A percentile compares a stretch with the other conserved stretches of the same genome.
These are phyloP conservation scores for Carposina sasakii DNA, from an alignment of 1,140 invertebrate genomes.

Conservation along the genomic window DNA sequence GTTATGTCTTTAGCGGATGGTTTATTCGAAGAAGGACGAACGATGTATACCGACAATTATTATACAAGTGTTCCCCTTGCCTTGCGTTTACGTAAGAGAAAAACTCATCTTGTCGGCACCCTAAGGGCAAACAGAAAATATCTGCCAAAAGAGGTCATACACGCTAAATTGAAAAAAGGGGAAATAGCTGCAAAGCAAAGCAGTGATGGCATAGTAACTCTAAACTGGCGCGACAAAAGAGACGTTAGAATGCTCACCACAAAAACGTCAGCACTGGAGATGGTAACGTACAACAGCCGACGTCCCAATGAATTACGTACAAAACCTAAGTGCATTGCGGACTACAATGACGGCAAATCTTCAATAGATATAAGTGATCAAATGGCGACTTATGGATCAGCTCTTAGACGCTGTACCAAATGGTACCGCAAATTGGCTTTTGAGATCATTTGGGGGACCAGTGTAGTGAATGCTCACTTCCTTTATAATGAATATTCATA, in stretches of 20 bases:
- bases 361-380: conserved; percentile 30
- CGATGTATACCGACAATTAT: conserved; percentile 12
- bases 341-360: conserved; percentile 29
- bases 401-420: conserved; percentile 11
- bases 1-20: conserved; percentile 3
- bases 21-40: conserved; percentile 6
- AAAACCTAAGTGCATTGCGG: conserved; percentile 26
- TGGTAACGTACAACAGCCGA: too few relatives aligned
- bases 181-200: conserved; percentile 17
- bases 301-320: too few relatives aligned
- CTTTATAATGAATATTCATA: too few relatives aligned
- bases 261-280: too few relatives aligned
- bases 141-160: conserved; percentile 8
- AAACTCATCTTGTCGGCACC: conserved; percentile 18
- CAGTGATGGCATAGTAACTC: conserved; percentile 14
- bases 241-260: conserved; percentile 29
- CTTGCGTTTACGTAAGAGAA: conserved; percentile 5
- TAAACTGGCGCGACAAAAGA: conserved; percentile 29
- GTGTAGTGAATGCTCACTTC: too few relatives aligned
- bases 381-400: conserved; percentile 22
- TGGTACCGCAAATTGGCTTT: conserved; percentile 20
- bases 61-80: conserved; percentile 19
- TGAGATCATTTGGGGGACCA: too few relatives aligned
- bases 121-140: conserved; percentile 13
- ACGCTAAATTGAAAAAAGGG: conserved; percentile 22